Evolutionary conservation across 1,140 invertebrate genomes (phyloP).

Genomic region (Protaetia brevitarsis): DNA sequence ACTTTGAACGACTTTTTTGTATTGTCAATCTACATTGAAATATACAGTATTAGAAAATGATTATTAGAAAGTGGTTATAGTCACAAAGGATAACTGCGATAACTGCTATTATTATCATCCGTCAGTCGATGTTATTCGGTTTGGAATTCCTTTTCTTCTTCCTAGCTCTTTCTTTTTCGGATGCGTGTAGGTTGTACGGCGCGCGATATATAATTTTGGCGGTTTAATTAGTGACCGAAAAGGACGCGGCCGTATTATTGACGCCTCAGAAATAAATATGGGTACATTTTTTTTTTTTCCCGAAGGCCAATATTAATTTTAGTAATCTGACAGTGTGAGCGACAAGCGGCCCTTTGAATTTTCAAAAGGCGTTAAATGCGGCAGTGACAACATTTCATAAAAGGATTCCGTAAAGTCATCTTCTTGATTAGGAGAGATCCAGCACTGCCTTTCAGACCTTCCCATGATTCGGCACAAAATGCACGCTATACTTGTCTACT

Average conservation of each 20-base stretch:
- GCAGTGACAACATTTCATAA: constrained; percentile 32
- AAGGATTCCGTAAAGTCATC: constrained; percentile 32
- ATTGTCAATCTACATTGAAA: no score
- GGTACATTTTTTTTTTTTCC: constrained; percentile 25
- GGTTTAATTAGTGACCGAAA: constrained; percentile 8
- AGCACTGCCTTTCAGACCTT: constrained; percentile 31
- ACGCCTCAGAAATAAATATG: constrained; percentile 26
- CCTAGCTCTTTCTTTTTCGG: no score
- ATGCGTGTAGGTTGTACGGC: no score
- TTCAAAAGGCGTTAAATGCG: constrained; percentile 31
- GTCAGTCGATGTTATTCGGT: no score
- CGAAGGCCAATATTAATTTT: constrained; percentile 34
- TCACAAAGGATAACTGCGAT: no score
- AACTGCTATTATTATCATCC: constrained; percentile 10
- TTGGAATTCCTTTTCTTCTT: no score
- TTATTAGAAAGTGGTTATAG: not conserved
- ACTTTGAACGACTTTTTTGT: no score
- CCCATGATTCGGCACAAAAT: constrained; percentile 32
- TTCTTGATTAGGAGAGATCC: constrained; percentile 35
- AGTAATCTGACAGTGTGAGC: constrained; percentile 37
- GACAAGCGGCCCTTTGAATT: constrained; percentile 29
- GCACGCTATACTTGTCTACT: constrained; percentile 19
- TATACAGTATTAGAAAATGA: not conserved
- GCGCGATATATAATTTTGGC: not conserved
- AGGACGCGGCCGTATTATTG: constrained; percentile 18